These are phyloP conservation scores for Asbolus verrucosus DNA, from an alignment of 1,140 invertebrate species.

Conservation along the genomic window DNA sequence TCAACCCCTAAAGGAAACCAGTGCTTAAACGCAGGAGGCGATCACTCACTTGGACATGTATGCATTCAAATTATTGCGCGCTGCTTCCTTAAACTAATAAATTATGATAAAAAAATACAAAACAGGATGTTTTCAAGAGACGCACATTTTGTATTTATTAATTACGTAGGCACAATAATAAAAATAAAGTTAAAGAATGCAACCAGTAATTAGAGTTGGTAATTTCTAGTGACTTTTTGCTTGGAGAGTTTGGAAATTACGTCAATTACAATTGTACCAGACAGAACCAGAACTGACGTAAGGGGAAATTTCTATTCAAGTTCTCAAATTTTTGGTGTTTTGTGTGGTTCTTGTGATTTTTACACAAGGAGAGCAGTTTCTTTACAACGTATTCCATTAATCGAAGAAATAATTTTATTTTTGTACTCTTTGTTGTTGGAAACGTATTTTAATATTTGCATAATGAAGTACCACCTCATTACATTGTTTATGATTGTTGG, in stretches of 20 bases:
- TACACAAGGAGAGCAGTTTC: slow-evolving; percentile 4
- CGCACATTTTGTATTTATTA: too few relatives aligned
- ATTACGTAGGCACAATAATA: too few relatives aligned
- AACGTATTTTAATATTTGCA: background rate
- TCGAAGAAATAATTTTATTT: background rate
- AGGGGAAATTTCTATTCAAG: slow-evolving; percentile 7
- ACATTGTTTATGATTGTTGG: slow-evolving; percentile 20
- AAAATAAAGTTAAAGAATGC: too few relatives aligned
- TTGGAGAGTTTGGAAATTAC: too few relatives aligned
- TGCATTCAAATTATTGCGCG: too few relatives aligned
- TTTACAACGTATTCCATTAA: too few relatives aligned
- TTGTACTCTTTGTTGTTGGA: background rate
- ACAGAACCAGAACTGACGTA: slow-evolving; percentile 20
- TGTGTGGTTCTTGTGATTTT: slow-evolving; percentile 8
- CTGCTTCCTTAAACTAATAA: slow-evolving; percentile 11
- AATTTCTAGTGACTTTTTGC: slow-evolving; percentile 7
- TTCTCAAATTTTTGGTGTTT: slow-evolving; percentile 33
- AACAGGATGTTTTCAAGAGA: too few relatives aligned
- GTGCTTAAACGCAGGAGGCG: background rate
- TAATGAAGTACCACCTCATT: slow-evolving; percentile 34
- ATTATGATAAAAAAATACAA: too few relatives aligned
- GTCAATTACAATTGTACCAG: background rate
- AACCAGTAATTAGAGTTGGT: too few relatives aligned
- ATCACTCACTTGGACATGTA: too few relatives aligned
- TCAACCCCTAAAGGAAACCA: slow-evolving; percentile 5